Percentiles rank a stretch among this genome's conserved stretches.
Evolutionary conservation across 1,140 invertebrate species (phyloP).

Genomic region (Rhizoglyphus robini): DNA sequence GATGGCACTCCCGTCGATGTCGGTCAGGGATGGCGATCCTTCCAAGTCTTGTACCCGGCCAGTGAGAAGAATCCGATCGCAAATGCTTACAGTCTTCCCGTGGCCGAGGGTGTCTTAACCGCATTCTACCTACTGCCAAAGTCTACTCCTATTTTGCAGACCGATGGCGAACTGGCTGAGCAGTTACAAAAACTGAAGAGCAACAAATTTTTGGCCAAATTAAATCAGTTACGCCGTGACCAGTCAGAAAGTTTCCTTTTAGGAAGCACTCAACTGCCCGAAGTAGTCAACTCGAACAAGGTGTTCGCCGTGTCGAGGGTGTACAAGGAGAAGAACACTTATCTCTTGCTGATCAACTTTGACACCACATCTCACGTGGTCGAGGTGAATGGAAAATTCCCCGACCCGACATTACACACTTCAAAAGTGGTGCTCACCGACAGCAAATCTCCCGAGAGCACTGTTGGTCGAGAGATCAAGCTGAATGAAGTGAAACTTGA

Average conservation of each 20-base stretch:
- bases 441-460: background rate
- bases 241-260: constrained; percentile 1
- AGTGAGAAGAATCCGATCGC: background rate
- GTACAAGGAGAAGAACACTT: background rate
- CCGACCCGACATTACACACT: background rate
- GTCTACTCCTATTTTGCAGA: background rate
- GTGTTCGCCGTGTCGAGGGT: background rate
- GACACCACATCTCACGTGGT: background rate
- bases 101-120: background rate
- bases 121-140: background rate
- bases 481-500: background rate
- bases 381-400: background rate
- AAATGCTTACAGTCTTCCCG: background rate
- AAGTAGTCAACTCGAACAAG: background rate
- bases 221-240: background rate
- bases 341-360: constrained; percentile 1
- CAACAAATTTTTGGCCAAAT: background rate
- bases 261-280: background rate
- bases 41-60: background rate
- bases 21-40: constrained; percentile 1
- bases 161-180: background rate
- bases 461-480: background rate
- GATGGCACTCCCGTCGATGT: background rate
- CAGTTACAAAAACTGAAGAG: background rate
- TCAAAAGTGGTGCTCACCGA: background rate